Evolutionary conservation across 2,888 invertebrate species (phyloP).

Genomic region (Brachylomia viminalis): DNA sequence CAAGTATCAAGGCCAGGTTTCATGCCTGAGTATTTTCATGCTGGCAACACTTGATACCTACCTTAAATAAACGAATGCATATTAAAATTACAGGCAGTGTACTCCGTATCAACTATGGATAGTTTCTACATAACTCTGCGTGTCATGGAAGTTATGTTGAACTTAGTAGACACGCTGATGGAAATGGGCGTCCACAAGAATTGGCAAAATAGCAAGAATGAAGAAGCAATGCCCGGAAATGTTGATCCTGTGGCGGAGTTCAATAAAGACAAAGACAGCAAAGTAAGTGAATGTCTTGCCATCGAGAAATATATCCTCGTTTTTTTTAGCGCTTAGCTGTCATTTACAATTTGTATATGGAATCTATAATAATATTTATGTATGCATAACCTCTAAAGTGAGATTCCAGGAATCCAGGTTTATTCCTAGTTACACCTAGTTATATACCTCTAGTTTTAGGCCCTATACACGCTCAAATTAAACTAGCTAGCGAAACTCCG

Average conservation of each 20-base stretch:
- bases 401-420: too few species aligned
- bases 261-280: constrained; percentile 85
- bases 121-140: constrained; percentile 95
- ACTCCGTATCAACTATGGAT: constrained; percentile 96
- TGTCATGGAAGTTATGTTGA: constrained; percentile 97
- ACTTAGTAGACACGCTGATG: constrained; percentile 97
- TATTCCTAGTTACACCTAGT: too few species aligned
- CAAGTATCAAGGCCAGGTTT: background rate
- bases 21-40: background rate
- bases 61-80: background rate
- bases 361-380: background rate
- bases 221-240: constrained; percentile 82
- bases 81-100: constrained; percentile 92
- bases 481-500: too few species aligned
- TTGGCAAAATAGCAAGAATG: constrained; percentile 81
- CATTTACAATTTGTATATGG: background rate
- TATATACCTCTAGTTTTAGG: too few species aligned
- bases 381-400: too few species aligned
- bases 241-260: constrained; percentile 83
- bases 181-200: constrained; percentile 96
- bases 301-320: background rate
- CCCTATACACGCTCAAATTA: too few species aligned
- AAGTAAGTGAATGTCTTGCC: constrained; percentile 70
- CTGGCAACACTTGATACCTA: background rate
- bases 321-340: background rate